A percentile compares a stretch with the other conserved stretches of the same genome.
Conservation (phyloP, 2,888 invertebrate genomes). For the Pycnomerus fuliginosus region DNA sequence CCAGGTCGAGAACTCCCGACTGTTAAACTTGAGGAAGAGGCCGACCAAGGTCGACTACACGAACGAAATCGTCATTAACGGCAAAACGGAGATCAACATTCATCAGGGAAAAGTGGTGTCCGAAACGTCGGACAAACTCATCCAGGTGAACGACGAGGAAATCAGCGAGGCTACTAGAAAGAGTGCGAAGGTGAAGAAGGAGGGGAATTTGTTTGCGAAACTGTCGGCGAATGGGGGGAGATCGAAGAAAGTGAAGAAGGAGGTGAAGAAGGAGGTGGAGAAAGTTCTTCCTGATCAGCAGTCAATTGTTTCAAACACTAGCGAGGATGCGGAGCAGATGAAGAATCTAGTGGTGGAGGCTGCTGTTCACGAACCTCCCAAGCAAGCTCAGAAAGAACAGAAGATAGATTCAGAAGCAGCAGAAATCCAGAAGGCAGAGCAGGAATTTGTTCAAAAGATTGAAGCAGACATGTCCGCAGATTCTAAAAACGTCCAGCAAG, state of each 20-base stretch:
- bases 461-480: neutral
- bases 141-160: neutral
- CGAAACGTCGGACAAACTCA: neutral
- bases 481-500: neutral
- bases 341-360: constrained; percentile 47
- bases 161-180: constrained; percentile 3
- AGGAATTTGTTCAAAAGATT: neutral
- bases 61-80: constrained; percentile 43
- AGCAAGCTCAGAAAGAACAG: constrained; percentile 7
- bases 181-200: constrained; percentile 9
- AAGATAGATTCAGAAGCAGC: constrained; percentile 7
- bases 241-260: too few relatives aligned
- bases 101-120: constrained; percentile 34
- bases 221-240: constrained; percentile 1
- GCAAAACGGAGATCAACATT: constrained; percentile 43
- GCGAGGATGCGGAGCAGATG: constrained; percentile 43
- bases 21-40: constrained; percentile 15
- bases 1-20: constrained; percentile 48
- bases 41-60: constrained; percentile 31
- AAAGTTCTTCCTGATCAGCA: constrained; percentile 32
- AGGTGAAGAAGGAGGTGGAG: neutral
- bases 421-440: constrained; percentile 1
- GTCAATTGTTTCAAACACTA: constrained; percentile 44
- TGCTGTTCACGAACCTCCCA: constrained; percentile 49
- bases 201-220: constrained; percentile 11